Evolutionary conservation across 1,140 invertebrate species (phyloP).

Genomic region (Liolophura sinensis): DNA sequence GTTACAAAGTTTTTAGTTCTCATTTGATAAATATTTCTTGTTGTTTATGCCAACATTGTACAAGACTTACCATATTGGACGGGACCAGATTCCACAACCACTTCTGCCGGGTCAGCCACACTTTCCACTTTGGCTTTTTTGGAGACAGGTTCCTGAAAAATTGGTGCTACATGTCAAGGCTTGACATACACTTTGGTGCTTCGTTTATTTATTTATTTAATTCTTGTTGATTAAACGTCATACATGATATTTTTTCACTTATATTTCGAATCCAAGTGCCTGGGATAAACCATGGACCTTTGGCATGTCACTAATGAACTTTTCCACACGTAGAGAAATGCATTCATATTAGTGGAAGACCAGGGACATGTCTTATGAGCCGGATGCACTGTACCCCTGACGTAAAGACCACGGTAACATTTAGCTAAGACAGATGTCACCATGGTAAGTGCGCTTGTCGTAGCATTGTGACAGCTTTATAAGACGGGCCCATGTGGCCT

Average conservation of each 20-base stretch:
- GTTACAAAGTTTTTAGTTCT: neutral
- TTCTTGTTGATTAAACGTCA: neutral
- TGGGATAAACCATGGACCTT: too few relatives aligned
- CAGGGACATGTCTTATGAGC: too few relatives aligned
- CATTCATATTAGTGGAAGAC: too few relatives aligned
- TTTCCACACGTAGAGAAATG: too few relatives aligned
- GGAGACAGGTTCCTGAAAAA: slow-evolving; percentile 7
- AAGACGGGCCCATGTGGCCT: too few relatives aligned
- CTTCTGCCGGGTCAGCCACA: neutral
- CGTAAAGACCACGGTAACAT: too few relatives aligned
- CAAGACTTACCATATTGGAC: slow-evolving; percentile 22
- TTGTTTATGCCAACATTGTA: neutral
- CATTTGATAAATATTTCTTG: slow-evolving; percentile 1
- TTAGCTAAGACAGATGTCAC: too few relatives aligned
- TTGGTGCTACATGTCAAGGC: neutral
- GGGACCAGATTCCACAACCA: slow-evolving; percentile 32
- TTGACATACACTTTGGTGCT: slow-evolving; percentile 1
- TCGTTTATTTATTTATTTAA: neutral
- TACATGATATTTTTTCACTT: neutral
- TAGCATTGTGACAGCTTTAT: too few relatives aligned
- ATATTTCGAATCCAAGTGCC: too few relatives aligned
- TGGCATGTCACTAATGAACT: too few relatives aligned
- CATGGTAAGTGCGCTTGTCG: too few relatives aligned
- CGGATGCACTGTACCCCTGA: too few relatives aligned
- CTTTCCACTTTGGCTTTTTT: slow-evolving; percentile 13